phyloP scores from a whole-genome alignment of 1,140 invertebrate species.

The Lanistes nyassanus region DNA sequence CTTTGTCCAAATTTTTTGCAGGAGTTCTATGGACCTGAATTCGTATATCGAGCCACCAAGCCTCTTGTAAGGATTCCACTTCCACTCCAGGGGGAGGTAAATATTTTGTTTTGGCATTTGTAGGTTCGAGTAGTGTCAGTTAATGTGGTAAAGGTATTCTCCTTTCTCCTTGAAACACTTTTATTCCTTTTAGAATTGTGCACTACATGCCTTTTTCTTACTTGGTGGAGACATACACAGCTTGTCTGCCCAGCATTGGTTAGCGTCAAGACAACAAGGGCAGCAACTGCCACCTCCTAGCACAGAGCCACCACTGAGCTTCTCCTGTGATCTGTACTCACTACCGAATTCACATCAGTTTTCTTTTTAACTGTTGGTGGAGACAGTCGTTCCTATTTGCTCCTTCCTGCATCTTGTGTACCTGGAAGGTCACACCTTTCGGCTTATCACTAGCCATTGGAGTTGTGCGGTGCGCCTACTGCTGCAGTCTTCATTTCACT shows the following conservation, averaged over 20 bases:
- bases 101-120: too few species aligned
- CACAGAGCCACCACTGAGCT: too few species aligned
- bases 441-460: neutral
- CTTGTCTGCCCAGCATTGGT: too few species aligned
- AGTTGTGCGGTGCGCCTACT: neutral
- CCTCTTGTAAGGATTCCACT: slow-evolving; percentile 50
- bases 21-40: slow-evolving; percentile 62
- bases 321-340: too few species aligned
- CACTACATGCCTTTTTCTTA: too few species aligned
- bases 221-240: too few species aligned
- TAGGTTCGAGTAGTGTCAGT: too few species aligned
- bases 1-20: slow-evolving; percentile 45
- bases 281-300: too few species aligned
- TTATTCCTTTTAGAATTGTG: too few species aligned
- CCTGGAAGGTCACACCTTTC: neutral
- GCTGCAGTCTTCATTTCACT: too few species aligned
- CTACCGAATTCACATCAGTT: too few species aligned
- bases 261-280: too few species aligned
- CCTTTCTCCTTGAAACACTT: neutral
- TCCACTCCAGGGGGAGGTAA: slow-evolving; percentile 56
- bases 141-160: neutral
- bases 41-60: slow-evolving; percentile 48
- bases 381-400: neutral
- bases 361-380: neutral
- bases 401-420: neutral